Base-by-base conservation (phyloP, 2,113 vertebrate genomes). In the Psittacula cyanocephala region DNA sequence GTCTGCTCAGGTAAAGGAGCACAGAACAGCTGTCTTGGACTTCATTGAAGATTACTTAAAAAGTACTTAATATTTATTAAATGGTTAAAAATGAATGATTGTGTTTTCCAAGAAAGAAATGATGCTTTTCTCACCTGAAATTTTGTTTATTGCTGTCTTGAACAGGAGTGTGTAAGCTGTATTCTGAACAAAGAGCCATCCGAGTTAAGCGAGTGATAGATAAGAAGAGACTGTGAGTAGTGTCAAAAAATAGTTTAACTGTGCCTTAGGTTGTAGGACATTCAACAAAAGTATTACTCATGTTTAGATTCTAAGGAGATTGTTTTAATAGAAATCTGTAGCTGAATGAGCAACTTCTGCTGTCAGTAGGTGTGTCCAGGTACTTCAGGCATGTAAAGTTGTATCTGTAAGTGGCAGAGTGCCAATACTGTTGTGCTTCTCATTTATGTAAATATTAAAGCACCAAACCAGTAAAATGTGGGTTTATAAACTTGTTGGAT, bases 181-280 rank as follows among this genome's bases (percentile, higher is more conserved):
- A 99, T 96, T 99, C 99, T 13, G 99, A 99, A 86, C 99, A 99
- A 83, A 98, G 99, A 96, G 99, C 99, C 46, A 98, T 99, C 90
- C 96, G 99, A 79, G 99, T 99, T 41, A 99, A 99, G 91, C 98
- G 98, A 67, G 98, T 99, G 93, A 98, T 99, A 96, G 99, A 99
- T 93, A 99, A 99, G 97, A 99, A 99, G 96, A 98, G 99, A 97
- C 88, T 99, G 99, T 99, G 89, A 99, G 99, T 99, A 96, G 10
- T 25, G 43, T 59, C 37, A 77, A 74, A 89, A 72, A 81, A 43
- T 7, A 76, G 11, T 71, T 89, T 78, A 90, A 83, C 35, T 75
- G 12, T 94, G 60, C 33, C 47, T 88, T 86, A 5, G 0, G 70
- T 80, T 67, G 16, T 43, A 72, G 46, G 28, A 47, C 11, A 9